Conservation (phyloP, 2,113 vertebrate species). For the Loxodonta africana region DNA sequence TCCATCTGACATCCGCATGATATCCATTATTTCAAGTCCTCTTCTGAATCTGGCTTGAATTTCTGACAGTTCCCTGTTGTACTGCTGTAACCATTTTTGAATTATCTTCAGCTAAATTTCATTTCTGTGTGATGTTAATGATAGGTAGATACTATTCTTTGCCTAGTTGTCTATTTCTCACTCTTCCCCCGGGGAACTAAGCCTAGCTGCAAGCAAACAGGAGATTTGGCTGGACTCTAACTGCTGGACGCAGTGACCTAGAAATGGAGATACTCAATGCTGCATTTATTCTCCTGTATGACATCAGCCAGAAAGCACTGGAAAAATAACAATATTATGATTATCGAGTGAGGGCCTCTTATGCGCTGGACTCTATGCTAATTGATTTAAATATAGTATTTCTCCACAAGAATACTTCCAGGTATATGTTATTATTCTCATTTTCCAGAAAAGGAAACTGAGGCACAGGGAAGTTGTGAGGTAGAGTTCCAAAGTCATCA, state of each 20-base stretch:
- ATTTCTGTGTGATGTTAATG: too few relatives aligned
- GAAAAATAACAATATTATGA: conserved; percentile 72
- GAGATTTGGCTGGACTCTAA: conserved; percentile 41
- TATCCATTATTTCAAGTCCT: too few relatives aligned
- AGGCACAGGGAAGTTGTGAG: background rate
- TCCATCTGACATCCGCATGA: too few relatives aligned
- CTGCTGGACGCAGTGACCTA: conserved; percentile 63
- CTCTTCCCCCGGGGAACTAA: conserved; percentile 25
- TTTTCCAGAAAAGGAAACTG: conserved; percentile 24
- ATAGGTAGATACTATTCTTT: background rate
- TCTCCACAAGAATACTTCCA: background rate
- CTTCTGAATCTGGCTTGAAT: too few relatives aligned
- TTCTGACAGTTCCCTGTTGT: too few relatives aligned
- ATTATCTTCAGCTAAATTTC: too few relatives aligned
- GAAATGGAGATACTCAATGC: conserved; percentile 52
- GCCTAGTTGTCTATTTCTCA: background rate
- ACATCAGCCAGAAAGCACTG: conserved; percentile 69
- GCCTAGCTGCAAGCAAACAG: background rate
- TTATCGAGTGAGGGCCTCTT: background rate
- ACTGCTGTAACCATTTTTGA: too few relatives aligned
- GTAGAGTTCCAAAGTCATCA: background rate
- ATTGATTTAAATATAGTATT: background rate
- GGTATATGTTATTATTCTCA: background rate
- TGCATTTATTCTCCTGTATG: conserved; percentile 68
- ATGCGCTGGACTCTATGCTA: background rate